Evolutionary conservation across 2,113 vertebrate species (phyloP).

Genomic region (Gavialis gangeticus): DNA sequence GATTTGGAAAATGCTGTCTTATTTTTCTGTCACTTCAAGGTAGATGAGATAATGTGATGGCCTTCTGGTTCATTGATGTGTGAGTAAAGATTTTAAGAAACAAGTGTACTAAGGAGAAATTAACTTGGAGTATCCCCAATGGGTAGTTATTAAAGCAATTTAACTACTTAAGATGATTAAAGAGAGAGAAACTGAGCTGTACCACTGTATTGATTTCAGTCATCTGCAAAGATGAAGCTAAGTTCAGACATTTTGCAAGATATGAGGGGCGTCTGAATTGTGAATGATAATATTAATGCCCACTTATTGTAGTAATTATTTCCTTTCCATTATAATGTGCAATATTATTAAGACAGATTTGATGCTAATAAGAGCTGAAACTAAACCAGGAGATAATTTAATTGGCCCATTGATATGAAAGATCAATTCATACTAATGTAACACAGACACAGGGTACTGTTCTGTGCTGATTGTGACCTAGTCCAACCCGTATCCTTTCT

Average conservation of each 20-base stretch:
- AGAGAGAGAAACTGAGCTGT: rapidly evolving
- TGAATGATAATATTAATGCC: rapidly evolving
- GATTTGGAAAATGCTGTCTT: neutral
- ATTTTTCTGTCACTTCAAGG: neutral
- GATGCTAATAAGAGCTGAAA: neutral
- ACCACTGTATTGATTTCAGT: rapidly evolving
- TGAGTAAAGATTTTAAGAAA: neutral
- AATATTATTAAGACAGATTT: neutral
- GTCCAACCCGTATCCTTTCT: rapidly evolving
- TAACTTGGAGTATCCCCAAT: neutral
- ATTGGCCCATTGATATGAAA: neutral
- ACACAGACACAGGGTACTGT: neutral
- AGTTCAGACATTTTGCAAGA: rapidly evolving
- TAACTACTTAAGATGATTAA: rapidly evolving
- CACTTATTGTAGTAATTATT: rapidly evolving
- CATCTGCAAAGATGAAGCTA: neutral
- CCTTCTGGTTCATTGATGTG: rapidly evolving
- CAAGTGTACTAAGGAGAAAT: neutral
- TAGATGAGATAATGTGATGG: neutral
- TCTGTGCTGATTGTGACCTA: rapidly evolving
- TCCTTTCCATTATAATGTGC: rapidly evolving
- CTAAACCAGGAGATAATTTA: neutral
- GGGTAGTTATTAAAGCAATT: neutral
- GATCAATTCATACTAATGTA: rapidly evolving
- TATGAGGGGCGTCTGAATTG: neutral